Evolutionary conservation across 92 coral and sea anemone species (phyloP).

Genomic region (Actinostola sp.): DNA sequence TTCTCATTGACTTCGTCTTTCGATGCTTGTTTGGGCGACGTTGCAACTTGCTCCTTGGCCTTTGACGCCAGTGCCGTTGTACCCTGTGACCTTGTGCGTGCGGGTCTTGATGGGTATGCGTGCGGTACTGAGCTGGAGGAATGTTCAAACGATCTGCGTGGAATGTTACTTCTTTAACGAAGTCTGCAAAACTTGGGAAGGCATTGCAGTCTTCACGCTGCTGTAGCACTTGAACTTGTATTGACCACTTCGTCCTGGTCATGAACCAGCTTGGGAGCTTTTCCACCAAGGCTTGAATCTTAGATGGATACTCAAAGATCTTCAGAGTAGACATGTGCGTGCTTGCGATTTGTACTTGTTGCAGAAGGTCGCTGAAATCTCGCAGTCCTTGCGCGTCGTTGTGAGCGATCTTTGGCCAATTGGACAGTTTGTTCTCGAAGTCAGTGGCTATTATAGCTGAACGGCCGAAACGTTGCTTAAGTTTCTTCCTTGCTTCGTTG

Average conservation of each 20-base stretch:
- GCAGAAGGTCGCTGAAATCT: conserved; percentile 56
- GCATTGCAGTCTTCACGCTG: conserved; percentile 36
- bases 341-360: conserved; percentile 65
- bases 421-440: conserved; percentile 55
- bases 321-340: conserved; percentile 23
- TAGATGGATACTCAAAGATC: conserved; percentile 61
- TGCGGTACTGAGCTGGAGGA: too few relatives aligned
- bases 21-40: background rate
- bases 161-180: conserved; percentile 43
- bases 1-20: too few relatives aligned
- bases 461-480: conserved; percentile 57
- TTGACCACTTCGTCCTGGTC: conserved; percentile 53
- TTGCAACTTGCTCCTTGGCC: background rate
- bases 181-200: conserved; percentile 55
- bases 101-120: background rate
- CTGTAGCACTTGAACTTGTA: conserved; percentile 48
- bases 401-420: conserved; percentile 61
- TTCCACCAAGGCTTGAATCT: conserved; percentile 42
- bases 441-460: conserved; percentile 52
- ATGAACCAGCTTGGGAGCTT: conserved; percentile 58
- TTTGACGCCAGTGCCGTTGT: conserved; percentile 16
- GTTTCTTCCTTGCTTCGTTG: conserved; percentile 42
- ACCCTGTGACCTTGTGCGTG: too few relatives aligned
- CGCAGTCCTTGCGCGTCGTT: conserved; percentile 55
- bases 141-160: conserved; percentile 66